phyloP scores from a whole-genome alignment of 2,888 invertebrate species.

The Troglohyphantes excavatus region DNA sequence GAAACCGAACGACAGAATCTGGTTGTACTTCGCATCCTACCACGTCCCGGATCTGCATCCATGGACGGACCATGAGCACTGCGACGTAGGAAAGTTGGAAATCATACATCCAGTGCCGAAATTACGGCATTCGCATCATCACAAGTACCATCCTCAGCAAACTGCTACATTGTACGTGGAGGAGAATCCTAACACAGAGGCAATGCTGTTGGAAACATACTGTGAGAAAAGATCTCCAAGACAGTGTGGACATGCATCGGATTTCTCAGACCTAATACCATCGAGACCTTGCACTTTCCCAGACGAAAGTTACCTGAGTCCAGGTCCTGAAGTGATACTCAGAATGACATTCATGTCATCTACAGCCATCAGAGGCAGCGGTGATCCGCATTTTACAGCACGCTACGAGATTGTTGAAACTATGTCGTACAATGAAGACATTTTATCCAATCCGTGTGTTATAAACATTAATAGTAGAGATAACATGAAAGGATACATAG shows the following conservation, averaged over 20 bases:
- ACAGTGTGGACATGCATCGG: slow-evolving; percentile 80
- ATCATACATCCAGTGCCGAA: slow-evolving; percentile 61
- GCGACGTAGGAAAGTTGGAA: slow-evolving; percentile 76
- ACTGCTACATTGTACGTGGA: neutral
- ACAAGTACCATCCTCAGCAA: neutral
- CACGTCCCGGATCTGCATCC: slow-evolving; percentile 74
- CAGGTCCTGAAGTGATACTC: slow-evolving; percentile 88
- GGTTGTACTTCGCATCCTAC: slow-evolving; percentile 77
- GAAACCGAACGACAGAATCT: slow-evolving; percentile 64
- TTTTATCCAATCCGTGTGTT: slow-evolving; percentile 76
- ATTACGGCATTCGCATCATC: slow-evolving; percentile 41
- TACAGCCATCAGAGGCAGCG: slow-evolving; percentile 88
- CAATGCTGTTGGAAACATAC: slow-evolving; percentile 44
- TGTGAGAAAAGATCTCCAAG: slow-evolving; percentile 79
- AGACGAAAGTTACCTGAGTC: slow-evolving; percentile 89
- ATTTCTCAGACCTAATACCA: slow-evolving; percentile 79
- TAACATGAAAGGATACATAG: slow-evolving; percentile 86
- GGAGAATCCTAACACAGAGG: neutral
- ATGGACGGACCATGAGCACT: slow-evolving; percentile 75
- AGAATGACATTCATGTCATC: slow-evolving; percentile 89
- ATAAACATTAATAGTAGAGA: slow-evolving; percentile 68
- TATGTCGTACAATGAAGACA: slow-evolving; percentile 79
- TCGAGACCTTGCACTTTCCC: slow-evolving; percentile 80
- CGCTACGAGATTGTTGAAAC: slow-evolving; percentile 91
- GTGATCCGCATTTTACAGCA: slow-evolving; percentile 87